Conservation (phyloP, 2,113 vertebrate genomes). For the Psittacula cyanocephala region DNA sequence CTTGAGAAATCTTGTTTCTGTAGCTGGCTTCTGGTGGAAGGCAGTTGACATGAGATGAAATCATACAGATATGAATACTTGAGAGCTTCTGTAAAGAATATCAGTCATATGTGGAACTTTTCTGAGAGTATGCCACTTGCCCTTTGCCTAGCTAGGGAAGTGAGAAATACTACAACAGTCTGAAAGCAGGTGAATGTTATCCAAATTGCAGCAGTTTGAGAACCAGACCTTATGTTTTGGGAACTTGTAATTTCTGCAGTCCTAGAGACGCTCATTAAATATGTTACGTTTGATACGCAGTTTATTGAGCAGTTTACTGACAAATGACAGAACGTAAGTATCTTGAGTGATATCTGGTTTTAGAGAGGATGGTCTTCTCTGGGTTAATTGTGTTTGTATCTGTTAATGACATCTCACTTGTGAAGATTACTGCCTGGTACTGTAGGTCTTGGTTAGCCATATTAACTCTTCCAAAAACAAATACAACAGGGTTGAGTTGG, state of each 20-base stretch:
- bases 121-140: not conserved
- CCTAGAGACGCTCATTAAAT: not conserved
- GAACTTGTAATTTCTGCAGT: not conserved
- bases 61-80: fast-evolving
- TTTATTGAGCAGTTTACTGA: not conserved
- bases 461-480: not conserved
- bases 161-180: not conserved
- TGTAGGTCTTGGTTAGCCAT: not conserved
- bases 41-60: not conserved
- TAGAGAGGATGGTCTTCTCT: not conserved
- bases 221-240: not conserved
- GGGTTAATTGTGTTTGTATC: fast-evolving
- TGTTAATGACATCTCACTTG: not conserved
- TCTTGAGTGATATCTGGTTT: not conserved
- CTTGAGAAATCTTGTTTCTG: not conserved
- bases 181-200: not conserved
- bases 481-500: not conserved
- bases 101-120: not conserved
- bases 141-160: not conserved
- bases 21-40: not conserved
- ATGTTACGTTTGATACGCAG: not conserved
- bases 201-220: not conserved
- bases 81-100: fast-evolving
- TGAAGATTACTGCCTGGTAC: not conserved
- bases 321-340: not conserved